phyloP scores from a whole-genome alignment of 1,140 invertebrate species.

The Helicoverpa armigera region DNA sequence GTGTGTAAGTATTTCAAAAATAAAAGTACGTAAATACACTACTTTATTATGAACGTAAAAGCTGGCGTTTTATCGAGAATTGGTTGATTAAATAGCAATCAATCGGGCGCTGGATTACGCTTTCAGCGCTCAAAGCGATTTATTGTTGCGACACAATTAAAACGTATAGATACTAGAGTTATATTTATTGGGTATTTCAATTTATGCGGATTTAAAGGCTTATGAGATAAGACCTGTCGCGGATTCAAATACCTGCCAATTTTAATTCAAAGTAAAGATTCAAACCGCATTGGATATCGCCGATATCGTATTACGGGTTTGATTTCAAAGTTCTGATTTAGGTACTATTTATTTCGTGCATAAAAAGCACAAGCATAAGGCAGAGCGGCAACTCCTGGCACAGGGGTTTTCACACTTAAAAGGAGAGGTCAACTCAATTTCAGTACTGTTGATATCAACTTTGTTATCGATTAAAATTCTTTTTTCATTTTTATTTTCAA shows the following conservation, averaged over 20 bases:
- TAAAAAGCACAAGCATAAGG: no score
- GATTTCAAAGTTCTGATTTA: no score
- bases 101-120: slow-evolving; percentile 23
- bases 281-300: no score
- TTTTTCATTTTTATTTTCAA: no score
- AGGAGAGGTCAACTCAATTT: no score
- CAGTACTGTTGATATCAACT: no score
- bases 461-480: no score
- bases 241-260: background rate
- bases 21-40: background rate
- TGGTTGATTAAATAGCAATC: slow-evolving; percentile 33
- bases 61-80: slow-evolving; percentile 5
- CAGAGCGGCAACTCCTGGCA: no score
- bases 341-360: no score
- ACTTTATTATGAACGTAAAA: slow-evolving; percentile 17
- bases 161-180: background rate
- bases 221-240: background rate
- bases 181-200: slow-evolving; percentile 12
- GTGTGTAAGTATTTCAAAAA: no score
- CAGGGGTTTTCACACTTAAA: no score
- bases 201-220: background rate
- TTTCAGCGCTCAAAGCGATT: slow-evolving; percentile 30
- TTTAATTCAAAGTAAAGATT: background rate
- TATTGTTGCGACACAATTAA: slow-evolving; percentile 30
- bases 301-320: no score